Evolutionary conservation across 2,113 vertebrate genomes (phyloP).

Genomic region (Caloenas nicobarica): DNA sequence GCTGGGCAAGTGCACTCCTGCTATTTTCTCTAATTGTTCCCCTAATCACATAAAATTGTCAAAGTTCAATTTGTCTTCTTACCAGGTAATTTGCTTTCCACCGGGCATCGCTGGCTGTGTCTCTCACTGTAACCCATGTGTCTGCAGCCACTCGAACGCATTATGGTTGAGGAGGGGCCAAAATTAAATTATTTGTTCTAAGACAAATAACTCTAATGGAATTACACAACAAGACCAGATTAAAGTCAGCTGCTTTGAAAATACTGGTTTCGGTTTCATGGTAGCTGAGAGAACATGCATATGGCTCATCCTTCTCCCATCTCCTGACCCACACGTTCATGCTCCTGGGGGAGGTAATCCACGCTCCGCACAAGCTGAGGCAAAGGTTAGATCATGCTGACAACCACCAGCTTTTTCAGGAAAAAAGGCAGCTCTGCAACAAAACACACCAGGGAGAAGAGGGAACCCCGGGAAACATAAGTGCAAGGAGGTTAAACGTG

Average conservation of each 20-base stretch:
- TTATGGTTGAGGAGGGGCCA: not conserved
- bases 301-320: not conserved
- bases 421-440: not conserved
- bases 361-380: not conserved
- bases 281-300: not conserved
- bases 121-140: not conserved
- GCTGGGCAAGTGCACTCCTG: not conserved
- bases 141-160: slow-evolving; percentile 1
- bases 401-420: not conserved
- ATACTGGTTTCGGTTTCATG: not conserved
- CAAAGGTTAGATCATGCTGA: not conserved
- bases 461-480: not conserved
- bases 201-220: slow-evolving; percentile 41
- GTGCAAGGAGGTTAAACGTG: not conserved
- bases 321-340: not conserved
- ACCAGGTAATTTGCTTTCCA: slow-evolving; percentile 17
- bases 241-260: slow-evolving; percentile 26
- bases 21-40: slow-evolving; percentile 1
- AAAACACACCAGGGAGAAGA: not conserved
- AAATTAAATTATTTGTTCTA: slow-evolving; percentile 24
- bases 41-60: slow-evolving; percentile 30
- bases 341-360: not conserved
- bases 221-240: slow-evolving; percentile 25
- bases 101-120: not conserved
- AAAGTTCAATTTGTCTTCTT: not conserved